Evolutionary conservation across 2,888 invertebrate genomes (phyloP).

Genomic region (Chaitophorus viminalis): DNA sequence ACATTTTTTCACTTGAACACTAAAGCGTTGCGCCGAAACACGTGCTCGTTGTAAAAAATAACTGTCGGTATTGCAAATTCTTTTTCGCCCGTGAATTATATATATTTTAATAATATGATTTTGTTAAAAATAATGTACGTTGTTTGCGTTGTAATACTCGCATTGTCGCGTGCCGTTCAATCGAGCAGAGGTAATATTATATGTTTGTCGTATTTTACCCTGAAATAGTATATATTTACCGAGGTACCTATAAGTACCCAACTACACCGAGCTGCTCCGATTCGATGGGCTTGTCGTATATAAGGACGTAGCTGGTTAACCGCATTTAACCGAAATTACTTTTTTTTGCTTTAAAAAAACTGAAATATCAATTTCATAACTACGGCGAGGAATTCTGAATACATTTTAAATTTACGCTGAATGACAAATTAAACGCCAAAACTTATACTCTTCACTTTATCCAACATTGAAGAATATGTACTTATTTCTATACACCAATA

Average conservation of each 20-base stretch:
- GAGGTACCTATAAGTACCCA: no score
- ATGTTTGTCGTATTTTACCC: background rate
- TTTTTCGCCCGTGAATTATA: background rate
- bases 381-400: no score
- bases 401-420: no score
- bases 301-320: no score
- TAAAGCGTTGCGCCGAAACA: background rate
- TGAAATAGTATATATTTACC: no score
- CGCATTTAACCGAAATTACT: background rate
- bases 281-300: no score
- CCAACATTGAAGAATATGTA: no score
- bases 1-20: background rate
- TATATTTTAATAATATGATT: background rate
- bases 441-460: no score
- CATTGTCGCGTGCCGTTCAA: background rate
- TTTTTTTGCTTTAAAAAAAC: background rate
- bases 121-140: background rate
- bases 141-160: background rate
- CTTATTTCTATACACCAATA: no score
- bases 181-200: constrained; percentile 26
- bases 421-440: no score
- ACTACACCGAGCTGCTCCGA: no score
- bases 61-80: background rate
- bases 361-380: background rate
- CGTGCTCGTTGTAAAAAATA: background rate